These are phyloP conservation scores for Acanthopagrus latus DNA, from an alignment of 2,797 vertebrate genomes.

Conservation along the genomic window DNA sequence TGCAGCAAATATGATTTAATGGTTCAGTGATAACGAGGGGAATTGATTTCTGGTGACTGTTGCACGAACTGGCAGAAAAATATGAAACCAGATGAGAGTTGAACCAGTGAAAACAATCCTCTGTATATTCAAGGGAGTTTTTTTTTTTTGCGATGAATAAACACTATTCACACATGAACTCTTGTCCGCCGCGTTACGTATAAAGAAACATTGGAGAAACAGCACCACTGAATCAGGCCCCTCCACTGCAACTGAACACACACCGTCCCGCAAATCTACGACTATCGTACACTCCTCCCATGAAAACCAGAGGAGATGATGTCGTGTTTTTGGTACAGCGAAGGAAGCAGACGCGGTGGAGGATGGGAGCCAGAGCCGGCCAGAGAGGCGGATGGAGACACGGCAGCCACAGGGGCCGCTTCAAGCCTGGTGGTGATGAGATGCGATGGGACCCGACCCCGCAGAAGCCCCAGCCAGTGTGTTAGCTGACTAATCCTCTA, in stretches of 20 bases:
- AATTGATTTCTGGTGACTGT: conserved; percentile 54
- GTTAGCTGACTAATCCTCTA: conserved; percentile 85
- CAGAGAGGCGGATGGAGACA: conserved; percentile 64
- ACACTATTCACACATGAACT: background rate
- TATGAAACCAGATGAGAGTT: conserved; percentile 20
- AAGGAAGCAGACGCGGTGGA: conserved; percentile 46
- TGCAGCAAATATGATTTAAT: conserved; percentile 63
- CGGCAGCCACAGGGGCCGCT: conserved; percentile 72
- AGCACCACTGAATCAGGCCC: conserved; percentile 5
- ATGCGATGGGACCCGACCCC: conserved; percentile 79
- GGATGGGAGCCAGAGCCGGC: conserved; percentile 59
- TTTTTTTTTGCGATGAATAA: conserved; percentile 18
- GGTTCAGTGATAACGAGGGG: conserved; percentile 45
- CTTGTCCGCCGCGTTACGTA: background rate
- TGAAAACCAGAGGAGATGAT: conserved; percentile 36
- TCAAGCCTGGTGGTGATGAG: conserved; percentile 77
- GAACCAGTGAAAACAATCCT: background rate
- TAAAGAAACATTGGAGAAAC: background rate
- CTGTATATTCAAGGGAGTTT: background rate
- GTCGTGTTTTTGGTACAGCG: conserved; percentile 41
- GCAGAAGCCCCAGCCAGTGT: conserved; percentile 78
- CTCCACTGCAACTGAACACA: conserved; percentile 25
- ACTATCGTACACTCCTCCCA: conserved; percentile 50
- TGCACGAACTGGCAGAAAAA: conserved; percentile 46
- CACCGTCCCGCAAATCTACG: background rate